Conservation (phyloP, 2,113 vertebrate genomes). For the Drymodes brunneopygia region DNA sequence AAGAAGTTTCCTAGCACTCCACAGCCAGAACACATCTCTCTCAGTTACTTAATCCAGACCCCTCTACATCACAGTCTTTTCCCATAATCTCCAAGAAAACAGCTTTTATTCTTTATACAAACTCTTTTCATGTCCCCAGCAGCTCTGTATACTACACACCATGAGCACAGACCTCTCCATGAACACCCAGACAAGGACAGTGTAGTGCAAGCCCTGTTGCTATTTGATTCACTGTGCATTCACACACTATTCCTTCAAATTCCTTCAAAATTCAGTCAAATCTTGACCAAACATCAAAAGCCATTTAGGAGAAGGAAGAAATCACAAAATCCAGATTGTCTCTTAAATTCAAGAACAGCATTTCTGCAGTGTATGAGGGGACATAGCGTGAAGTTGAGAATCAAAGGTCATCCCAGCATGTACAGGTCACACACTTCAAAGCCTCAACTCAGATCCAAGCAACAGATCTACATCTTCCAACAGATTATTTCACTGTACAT, state of each 20-base stretch:
- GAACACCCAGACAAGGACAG: neutral
- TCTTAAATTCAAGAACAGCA: neutral
- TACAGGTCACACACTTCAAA: neutral
- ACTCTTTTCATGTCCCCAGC: neutral
- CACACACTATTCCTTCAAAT: neutral
- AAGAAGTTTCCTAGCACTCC: neutral
- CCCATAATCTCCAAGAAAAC: neutral
- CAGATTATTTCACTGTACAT: neutral
- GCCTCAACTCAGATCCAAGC: neutral
- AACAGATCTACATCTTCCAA: neutral
- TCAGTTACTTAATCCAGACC: neutral
- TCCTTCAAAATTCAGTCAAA: neutral
- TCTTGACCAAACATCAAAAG: neutral
- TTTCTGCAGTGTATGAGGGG: neutral
- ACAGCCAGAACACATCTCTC: neutral
- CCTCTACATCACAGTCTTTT: neutral
- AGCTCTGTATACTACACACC: neutral
- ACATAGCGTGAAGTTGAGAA: neutral
- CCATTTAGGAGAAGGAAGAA: accelerated
- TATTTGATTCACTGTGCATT: too few species aligned
- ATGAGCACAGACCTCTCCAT: neutral
- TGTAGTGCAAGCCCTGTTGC: accelerated
- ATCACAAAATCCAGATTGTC: neutral
- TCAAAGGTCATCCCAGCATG: accelerated
- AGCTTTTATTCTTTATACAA: neutral